Evolutionary conservation across 2,113 vertebrate genomes (phyloP).

Genomic region (Eretmodus cyanostictus): DNA sequence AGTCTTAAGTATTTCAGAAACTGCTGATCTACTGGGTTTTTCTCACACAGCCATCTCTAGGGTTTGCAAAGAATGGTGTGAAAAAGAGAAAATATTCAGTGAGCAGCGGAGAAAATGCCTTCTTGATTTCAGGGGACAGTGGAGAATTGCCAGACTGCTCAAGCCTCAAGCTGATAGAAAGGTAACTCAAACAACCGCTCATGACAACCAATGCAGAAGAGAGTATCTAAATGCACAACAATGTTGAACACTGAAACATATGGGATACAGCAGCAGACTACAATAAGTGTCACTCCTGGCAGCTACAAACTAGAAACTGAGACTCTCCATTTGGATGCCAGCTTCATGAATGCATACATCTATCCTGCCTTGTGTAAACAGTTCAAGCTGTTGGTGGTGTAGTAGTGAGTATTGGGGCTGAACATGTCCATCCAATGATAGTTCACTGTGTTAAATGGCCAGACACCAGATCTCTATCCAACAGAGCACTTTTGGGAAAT

Average conservation of each 20-base stretch:
- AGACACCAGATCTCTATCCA: background rate
- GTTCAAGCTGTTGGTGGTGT: background rate
- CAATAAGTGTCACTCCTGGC: background rate
- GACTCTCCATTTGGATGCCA: background rate
- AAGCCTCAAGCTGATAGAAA: background rate
- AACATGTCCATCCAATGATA: background rate
- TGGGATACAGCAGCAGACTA: background rate
- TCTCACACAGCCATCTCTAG: background rate
- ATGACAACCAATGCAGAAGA: background rate
- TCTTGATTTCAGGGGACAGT: background rate
- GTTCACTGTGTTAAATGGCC: background rate
- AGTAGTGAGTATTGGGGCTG: background rate
- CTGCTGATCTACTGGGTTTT: background rate
- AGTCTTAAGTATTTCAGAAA: background rate
- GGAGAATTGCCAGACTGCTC: background rate
- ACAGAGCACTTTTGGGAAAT: background rate
- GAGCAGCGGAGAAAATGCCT: background rate
- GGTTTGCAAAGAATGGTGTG: background rate
- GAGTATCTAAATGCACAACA: background rate
- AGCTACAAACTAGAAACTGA: background rate
- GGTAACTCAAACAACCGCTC: background rate
- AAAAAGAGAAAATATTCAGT: background rate
- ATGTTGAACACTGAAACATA: background rate
- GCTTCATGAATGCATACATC: background rate
- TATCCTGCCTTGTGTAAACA: background rate